Percentiles rank a stretch among this genome's conserved stretches.
Conservation (phyloP, 2,888 invertebrate species). For the Thera britannica region DNA sequence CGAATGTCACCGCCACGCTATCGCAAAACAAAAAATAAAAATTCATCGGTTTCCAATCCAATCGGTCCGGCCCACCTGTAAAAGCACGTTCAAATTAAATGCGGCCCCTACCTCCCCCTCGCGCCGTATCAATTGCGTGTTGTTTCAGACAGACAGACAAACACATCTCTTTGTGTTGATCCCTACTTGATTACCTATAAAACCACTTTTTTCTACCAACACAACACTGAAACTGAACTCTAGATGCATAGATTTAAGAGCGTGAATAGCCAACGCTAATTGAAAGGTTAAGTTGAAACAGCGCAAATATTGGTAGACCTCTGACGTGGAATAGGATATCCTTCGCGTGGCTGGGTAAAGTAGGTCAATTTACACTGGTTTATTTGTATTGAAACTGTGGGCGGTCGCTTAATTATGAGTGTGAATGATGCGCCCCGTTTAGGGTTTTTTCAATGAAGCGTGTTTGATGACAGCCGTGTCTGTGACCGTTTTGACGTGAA, state of each 20-base stretch:
- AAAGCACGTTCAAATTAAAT: slow-evolving; percentile 60
- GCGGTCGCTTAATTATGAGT: slow-evolving; percentile 75
- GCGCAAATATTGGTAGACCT: slow-evolving; percentile 59
- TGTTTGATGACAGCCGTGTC: slow-evolving; percentile 52
- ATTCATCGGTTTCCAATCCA: slow-evolving; percentile 40
- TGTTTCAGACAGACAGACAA: slow-evolving; percentile 74
- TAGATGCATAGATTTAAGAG: slow-evolving; percentile 44
- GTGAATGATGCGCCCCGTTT: slow-evolving; percentile 73
- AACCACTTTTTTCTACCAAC: slow-evolving; percentile 50
- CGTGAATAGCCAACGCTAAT: slow-evolving; percentile 38
- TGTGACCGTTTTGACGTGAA: slow-evolving; percentile 48
- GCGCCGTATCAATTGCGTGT: slow-evolving; percentile 71
- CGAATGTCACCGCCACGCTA: slow-evolving; percentile 6
- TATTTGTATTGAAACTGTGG: slow-evolving; percentile 65
- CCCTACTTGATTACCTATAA: slow-evolving; percentile 71
- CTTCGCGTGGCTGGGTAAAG: slow-evolving; percentile 37
- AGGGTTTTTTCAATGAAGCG: slow-evolving; percentile 61
- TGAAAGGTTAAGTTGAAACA: slow-evolving; percentile 22
- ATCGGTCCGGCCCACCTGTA: slow-evolving; percentile 37
- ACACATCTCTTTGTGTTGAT: slow-evolving; percentile 68
- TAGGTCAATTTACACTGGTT: slow-evolving; percentile 62
- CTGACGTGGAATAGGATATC: slow-evolving; percentile 49
- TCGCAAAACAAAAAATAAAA: slow-evolving; percentile 40
- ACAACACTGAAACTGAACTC: slow-evolving; percentile 33
- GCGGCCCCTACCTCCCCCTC: slow-evolving; percentile 59